Evolutionary conservation across 2,888 invertebrate species (phyloP).

Genomic region (Biston stratarius): DNA sequence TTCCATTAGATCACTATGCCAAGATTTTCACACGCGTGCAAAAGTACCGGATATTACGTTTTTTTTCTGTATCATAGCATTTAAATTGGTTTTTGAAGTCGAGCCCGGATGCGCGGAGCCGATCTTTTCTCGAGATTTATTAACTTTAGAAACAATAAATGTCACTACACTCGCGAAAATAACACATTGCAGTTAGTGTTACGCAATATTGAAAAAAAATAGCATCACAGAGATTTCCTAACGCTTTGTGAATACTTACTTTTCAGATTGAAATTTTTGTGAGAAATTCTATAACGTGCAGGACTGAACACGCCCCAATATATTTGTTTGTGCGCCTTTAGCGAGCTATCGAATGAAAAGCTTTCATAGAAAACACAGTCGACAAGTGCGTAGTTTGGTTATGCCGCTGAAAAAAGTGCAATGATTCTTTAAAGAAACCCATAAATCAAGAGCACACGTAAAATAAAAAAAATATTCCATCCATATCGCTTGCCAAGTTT

Average conservation of each 20-base stretch:
- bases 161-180: constrained; percentile 35
- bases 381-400: constrained; percentile 3
- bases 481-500: constrained; percentile 38
- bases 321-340: constrained; percentile 15
- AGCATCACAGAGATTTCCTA: constrained; percentile 30
- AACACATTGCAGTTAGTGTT: constrained; percentile 36
- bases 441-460: constrained; percentile 23
- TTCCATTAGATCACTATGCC: constrained; percentile 43
- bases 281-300: constrained; percentile 4
- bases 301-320: neutral
- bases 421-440: constrained; percentile 10
- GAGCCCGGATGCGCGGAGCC: constrained; percentile 23
- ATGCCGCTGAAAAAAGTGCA: neutral
- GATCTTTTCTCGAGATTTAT: constrained; percentile 24
- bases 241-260: constrained; percentile 33
- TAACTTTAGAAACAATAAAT: constrained; percentile 39
- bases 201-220: constrained; percentile 41
- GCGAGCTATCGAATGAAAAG: constrained; percentile 4
- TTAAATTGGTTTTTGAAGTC: constrained; percentile 41
- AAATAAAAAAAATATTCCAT: constrained; percentile 19
- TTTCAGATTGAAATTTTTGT: constrained; percentile 12
- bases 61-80: constrained; percentile 36
- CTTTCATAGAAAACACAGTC: neutral
- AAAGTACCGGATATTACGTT: constrained; percentile 40
- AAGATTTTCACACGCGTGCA: constrained; percentile 42